Percentiles rank a stretch among this genome's conserved stretches.
Conservation (phyloP, 1,140 invertebrate species). For the Drosophila sproati region DNA sequence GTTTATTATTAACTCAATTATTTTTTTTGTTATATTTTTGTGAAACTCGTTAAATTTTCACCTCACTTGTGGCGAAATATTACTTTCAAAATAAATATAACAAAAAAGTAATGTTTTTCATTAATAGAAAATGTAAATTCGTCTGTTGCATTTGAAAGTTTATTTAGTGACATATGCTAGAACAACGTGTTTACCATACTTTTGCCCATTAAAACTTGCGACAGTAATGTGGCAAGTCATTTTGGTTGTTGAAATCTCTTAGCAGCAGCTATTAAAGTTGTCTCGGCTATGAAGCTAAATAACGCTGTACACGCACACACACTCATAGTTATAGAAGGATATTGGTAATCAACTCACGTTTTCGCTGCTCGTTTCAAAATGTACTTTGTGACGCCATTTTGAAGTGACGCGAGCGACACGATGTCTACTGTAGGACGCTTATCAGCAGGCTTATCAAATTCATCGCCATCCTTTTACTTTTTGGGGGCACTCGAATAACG, state of each 20-base stretch:
- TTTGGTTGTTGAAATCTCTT: constrained; percentile 63
- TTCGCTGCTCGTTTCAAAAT: constrained; percentile 81
- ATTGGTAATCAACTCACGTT: constrained; percentile 82
- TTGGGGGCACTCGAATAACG: constrained; percentile 15
- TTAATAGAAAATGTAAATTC: too few relatives aligned
- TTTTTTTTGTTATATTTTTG: too few relatives aligned
- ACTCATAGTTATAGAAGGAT: constrained; percentile 31
- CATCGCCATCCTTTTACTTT: constrained; percentile 56
- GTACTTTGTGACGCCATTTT: constrained; percentile 82
- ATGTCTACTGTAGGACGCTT: constrained; percentile 56
- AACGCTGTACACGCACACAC: constrained; percentile 35
- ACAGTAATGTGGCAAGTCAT: constrained; percentile 61
- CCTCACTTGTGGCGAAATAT: too few relatives aligned
- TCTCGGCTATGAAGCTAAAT: constrained; percentile 65
- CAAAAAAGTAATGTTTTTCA: too few relatives aligned
- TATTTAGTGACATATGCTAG: constrained; percentile 60
- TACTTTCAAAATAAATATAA: too few relatives aligned
- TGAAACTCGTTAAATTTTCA: too few relatives aligned
- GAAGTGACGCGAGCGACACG: constrained; percentile 57
- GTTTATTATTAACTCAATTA: too few relatives aligned
- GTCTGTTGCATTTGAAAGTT: constrained; percentile 7
- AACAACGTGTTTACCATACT: constrained; percentile 53
- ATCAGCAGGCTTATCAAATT: constrained; percentile 80
- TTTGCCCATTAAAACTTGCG: constrained; percentile 42
- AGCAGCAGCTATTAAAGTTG: constrained; percentile 66